Conservation (phyloP, 1,140 invertebrate species). For the Aphelenchoides fujianensis region DNA sequence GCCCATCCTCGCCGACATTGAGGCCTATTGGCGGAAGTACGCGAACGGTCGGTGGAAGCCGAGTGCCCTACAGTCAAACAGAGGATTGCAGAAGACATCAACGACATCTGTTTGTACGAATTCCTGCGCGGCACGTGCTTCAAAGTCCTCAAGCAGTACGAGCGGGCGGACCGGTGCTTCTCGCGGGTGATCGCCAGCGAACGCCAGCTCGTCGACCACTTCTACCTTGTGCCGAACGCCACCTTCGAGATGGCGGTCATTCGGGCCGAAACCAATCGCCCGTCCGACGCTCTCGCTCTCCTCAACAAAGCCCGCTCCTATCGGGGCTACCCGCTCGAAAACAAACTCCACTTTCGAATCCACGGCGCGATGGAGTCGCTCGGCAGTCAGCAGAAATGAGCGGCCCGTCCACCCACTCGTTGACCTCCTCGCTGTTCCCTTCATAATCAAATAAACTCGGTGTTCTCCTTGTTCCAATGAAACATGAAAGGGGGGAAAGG, state of each 20-base stretch:
- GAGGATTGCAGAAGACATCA: conserved; percentile 67
- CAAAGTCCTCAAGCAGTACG: conserved; percentile 71
- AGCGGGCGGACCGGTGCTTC: conserved; percentile 76
- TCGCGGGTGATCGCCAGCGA: conserved; percentile 67
- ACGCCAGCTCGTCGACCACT: conserved; percentile 72
- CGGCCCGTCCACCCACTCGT: too few species aligned
- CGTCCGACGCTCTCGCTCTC: conserved; percentile 71
- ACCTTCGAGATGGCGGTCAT: conserved; percentile 80
- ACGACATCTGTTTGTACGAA: conserved; percentile 76
- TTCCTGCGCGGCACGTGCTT: conserved; percentile 80
- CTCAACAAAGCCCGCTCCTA: conserved; percentile 74
- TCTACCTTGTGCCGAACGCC: conserved; percentile 80
- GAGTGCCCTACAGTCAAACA: neutral
- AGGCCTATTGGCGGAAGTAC: conserved; percentile 36
- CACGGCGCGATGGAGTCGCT: conserved; percentile 65
- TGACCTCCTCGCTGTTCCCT: too few species aligned
- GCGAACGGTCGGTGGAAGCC: neutral
- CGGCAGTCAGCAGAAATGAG: too few species aligned
- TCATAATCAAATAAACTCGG: too few species aligned
- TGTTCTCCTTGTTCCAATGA: too few species aligned
- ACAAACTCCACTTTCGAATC: conserved; percentile 83
- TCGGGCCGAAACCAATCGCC: conserved; percentile 71
- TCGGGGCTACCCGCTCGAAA: conserved; percentile 83
- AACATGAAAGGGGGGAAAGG: too few species aligned
- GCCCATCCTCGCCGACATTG: conserved; percentile 70